Evolutionary conservation across 2,888 invertebrate genomes (phyloP).

Genomic region (Stenodera caucasica): DNA sequence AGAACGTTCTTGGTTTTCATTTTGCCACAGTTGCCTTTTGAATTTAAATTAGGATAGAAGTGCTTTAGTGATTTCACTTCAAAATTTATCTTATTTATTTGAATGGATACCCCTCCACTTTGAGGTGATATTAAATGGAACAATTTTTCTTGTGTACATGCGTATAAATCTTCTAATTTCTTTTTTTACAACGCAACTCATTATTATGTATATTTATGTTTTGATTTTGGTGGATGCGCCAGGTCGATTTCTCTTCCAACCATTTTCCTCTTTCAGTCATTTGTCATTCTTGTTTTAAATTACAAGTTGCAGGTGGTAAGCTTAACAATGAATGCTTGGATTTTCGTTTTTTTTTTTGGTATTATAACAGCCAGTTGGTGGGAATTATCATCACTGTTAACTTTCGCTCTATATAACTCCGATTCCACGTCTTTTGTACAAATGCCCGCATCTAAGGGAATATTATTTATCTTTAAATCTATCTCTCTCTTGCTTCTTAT

Average conservation of each 20-base stretch:
- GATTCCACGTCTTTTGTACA: not conserved
- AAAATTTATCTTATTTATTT: not conserved
- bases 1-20: slow-evolving; percentile 18
- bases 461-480: slow-evolving; percentile 6
- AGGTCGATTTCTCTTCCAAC: too few relatives aligned
- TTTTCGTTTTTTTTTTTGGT: slow-evolving; percentile 10
- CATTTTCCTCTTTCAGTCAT: too few relatives aligned
- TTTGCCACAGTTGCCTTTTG: slow-evolving; percentile 12
- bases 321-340: not conserved
- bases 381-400: not conserved
- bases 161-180: not conserved
- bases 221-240: too few relatives aligned
- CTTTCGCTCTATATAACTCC: slow-evolving; percentile 2
- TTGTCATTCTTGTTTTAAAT: too few relatives aligned
- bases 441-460: not conserved
- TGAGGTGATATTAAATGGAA: not conserved
- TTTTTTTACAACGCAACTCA: too few relatives aligned
- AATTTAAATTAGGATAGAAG: slow-evolving; percentile 18
- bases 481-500: not conserved
- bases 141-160: not conserved
- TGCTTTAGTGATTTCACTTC: not conserved
- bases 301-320: not conserved
- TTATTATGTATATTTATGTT: too few relatives aligned
- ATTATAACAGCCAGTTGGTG: slow-evolving; percentile 3
- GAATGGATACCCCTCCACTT: not conserved